A percentile compares a stretch with the other conserved stretches of the same genome.
These are phyloP conservation scores for Dicerorhinus sumatrensis DNA, from an alignment of 2,113 vertebrate species.

Conservation along the genomic window DNA sequence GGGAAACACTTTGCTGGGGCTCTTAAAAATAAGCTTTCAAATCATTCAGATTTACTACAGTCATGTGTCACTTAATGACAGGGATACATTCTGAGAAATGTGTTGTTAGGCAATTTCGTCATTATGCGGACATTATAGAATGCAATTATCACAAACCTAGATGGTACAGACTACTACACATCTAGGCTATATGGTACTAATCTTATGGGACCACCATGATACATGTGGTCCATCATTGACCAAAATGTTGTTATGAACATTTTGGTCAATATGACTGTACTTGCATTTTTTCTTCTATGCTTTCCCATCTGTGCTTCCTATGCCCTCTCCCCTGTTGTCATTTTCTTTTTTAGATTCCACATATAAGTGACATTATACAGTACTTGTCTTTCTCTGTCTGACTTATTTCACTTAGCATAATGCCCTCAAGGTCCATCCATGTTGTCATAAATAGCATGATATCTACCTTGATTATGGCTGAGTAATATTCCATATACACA, in stretches of 20 bases:
- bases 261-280: too few species aligned
- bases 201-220: too few species aligned
- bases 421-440: not conserved
- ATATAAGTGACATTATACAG: not conserved
- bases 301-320: not conserved
- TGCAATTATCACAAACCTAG: too few species aligned
- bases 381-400: not conserved
- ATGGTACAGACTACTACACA: too few species aligned
- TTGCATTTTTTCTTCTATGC: not conserved
- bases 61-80: too few species aligned
- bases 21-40: not conserved
- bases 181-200: too few species aligned
- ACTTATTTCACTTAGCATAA: not conserved
- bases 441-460: not conserved
- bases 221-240: too few species aligned
- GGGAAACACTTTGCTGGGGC: not conserved
- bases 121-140: too few species aligned
- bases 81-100: too few species aligned
- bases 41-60: not conserved
- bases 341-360: not conserved
- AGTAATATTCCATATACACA: not conserved
- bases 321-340: accelerated
- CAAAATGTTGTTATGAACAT: too few species aligned
- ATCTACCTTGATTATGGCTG: not conserved
- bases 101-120: too few species aligned